These are phyloP conservation scores for Cosmorhoe ocellata DNA, from an alignment of 2,888 invertebrate species.

Conservation along the genomic window DNA sequence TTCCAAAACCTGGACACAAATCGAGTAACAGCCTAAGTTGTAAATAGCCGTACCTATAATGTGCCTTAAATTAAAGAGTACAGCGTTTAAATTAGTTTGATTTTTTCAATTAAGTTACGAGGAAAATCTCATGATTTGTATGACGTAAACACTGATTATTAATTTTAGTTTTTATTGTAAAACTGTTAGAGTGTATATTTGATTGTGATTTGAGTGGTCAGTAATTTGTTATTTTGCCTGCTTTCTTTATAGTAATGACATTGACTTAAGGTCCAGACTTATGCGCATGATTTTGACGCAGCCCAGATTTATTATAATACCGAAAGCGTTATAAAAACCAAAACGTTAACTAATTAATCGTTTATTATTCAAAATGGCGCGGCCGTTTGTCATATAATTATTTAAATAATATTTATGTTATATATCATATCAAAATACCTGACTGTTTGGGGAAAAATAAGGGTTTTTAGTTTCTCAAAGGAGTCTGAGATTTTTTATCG, in stretches of 20 bases:
- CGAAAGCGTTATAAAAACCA: too few relatives aligned
- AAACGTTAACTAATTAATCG: too few relatives aligned
- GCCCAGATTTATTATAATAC: too few relatives aligned
- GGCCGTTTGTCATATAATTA: too few relatives aligned
- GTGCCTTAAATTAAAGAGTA: constrained; percentile 22
- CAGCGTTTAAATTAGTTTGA: constrained; percentile 22
- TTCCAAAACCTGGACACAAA: constrained; percentile 67
- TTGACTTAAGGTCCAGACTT: constrained; percentile 50
- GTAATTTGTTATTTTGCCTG: constrained; percentile 39
- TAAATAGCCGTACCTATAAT: constrained; percentile 28
- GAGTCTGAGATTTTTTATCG: too few relatives aligned
- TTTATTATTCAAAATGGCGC: too few relatives aligned
- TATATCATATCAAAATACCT: too few relatives aligned
- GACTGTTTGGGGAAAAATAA: too few relatives aligned
- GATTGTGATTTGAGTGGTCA: constrained; percentile 28
- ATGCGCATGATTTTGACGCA: too few relatives aligned
- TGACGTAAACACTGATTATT: constrained; percentile 32
- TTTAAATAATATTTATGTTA: too few relatives aligned
- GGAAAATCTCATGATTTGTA: not conserved
- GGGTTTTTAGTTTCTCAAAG: too few relatives aligned
- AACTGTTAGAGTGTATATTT: constrained; percentile 23
- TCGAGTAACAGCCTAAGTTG: constrained; percentile 49
- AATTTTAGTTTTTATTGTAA: constrained; percentile 37
- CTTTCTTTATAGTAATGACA: constrained; percentile 61
- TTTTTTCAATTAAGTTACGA: constrained; percentile 14